A percentile compares a stretch with the other conserved stretches of the same genome.
phyloP scores from a whole-genome alignment of 2,797 vertebrate species.

The Centropyge bicolor region DNA sequence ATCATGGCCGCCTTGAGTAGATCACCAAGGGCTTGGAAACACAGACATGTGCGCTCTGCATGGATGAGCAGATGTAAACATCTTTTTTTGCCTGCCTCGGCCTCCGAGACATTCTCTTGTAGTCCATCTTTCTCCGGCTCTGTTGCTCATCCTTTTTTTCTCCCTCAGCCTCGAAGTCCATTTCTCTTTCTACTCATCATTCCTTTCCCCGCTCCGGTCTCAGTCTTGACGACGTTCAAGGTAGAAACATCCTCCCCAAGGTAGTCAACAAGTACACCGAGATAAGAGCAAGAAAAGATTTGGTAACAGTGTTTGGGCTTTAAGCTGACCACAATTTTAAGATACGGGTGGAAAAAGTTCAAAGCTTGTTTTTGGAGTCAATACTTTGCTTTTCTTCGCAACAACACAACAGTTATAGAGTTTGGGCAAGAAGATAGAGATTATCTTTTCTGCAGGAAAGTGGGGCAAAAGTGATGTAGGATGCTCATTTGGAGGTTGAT shows the following conservation, averaged over 20 bases:
- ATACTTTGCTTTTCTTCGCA: conserved; percentile 25
- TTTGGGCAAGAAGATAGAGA: conserved; percentile 17
- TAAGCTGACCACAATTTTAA: conserved; percentile 39
- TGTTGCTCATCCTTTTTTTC: not conserved
- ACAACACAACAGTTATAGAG: not conserved
- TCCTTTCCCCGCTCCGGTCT: conserved; percentile 8
- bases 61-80: conserved; percentile 67
- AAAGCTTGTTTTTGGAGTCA: conserved; percentile 25
- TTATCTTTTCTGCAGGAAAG: conserved; percentile 19
- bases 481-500: conserved; percentile 54
- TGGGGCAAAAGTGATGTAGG: conserved; percentile 48
- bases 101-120: conserved; percentile 39
- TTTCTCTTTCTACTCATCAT: conserved; percentile 5
- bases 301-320: conserved; percentile 25
- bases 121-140: conserved; percentile 25
- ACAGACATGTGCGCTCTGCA: conserved; percentile 52
- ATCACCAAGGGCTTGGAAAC: conserved; percentile 53
- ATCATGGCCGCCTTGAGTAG: conserved; percentile 55
- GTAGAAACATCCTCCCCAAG: conserved; percentile 32
- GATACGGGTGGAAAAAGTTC: conserved; percentile 19
- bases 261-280: conserved; percentile 20
- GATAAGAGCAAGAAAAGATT: conserved; percentile 32
- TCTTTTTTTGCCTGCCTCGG: conserved; percentile 36
- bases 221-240: conserved; percentile 6
- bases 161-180: not conserved